phyloP scores from a whole-genome alignment of 1,140 invertebrate species.

The Ctenoplectra terminalis region DNA sequence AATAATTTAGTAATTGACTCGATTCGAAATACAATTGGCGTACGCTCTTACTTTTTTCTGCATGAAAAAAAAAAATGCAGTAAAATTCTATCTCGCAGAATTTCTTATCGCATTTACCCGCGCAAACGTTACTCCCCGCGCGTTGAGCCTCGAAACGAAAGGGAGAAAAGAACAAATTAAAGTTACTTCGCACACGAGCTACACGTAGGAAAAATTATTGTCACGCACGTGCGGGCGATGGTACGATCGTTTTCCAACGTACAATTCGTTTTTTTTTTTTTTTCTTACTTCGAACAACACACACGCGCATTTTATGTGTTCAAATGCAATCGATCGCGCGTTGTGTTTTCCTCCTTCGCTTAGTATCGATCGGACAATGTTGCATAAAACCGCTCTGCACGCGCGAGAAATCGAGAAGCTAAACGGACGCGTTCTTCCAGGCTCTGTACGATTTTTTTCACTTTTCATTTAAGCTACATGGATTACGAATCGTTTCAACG shows the following conservation, averaged over 20 bases:
- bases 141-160: constrained; percentile 11
- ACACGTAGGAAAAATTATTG: constrained; percentile 38
- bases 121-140: constrained; percentile 12
- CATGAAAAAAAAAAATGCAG: accelerated
- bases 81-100: not conserved
- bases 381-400: constrained; percentile 6
- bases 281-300: not conserved
- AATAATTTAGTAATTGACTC: constrained; percentile 38
- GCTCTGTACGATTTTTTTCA: not conserved
- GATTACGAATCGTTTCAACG: not conserved
- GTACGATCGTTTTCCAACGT: constrained; percentile 1
- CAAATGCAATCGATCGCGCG: not conserved
- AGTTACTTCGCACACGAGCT: constrained; percentile 14
- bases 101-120: not conserved
- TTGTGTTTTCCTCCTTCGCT: not conserved
- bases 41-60: not conserved
- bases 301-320: not conserved
- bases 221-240: constrained; percentile 38
- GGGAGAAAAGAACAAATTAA: not conserved
- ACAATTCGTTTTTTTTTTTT: not conserved
- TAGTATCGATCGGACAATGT: not conserved
- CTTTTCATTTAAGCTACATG: not conserved
- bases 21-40: not conserved
- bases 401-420: constrained; percentile 45
- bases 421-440: constrained; percentile 41